Conservation (phyloP, 2,113 vertebrate species). For the Nansenia antarctica region DNA sequence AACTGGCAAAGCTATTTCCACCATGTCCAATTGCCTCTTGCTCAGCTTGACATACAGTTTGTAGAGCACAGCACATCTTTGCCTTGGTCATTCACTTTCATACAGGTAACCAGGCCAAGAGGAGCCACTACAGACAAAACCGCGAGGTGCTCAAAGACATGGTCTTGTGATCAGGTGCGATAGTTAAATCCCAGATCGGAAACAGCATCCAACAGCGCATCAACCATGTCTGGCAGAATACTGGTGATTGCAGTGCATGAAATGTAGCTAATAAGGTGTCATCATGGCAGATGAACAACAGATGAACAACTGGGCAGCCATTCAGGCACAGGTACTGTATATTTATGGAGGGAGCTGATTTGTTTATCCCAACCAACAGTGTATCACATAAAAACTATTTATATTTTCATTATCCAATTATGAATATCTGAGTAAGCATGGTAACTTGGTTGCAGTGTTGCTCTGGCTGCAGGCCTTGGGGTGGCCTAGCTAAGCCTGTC, state of each 20-base stretch:
- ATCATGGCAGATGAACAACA: slow-evolving; percentile 15
- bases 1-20: neutral
- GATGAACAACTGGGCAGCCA: slow-evolving; percentile 38
- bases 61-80: neutral
- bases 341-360: slow-evolving; percentile 28
- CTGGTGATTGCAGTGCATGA: slow-evolving; percentile 25
- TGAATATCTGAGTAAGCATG: slow-evolving; percentile 76
- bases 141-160: neutral
- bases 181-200: neutral
- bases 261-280: slow-evolving; percentile 26
- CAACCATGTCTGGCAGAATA: neutral
- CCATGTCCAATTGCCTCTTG: neutral
- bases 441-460: slow-evolving; percentile 65
- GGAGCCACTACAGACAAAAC: neutral
- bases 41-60: neutral
- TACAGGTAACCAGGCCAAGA: neutral
- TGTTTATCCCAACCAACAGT: slow-evolving; percentile 53
- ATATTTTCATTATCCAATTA: slow-evolving; percentile 70
- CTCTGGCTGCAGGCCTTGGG: slow-evolving; percentile 67
- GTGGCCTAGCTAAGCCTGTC: slow-evolving; percentile 70
- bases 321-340: slow-evolving; percentile 38
- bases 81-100: neutral
- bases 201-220: neutral
- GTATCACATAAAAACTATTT: slow-evolving; percentile 66
- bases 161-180: neutral